These are phyloP conservation scores for Scatophagus argus DNA, from an alignment of 2,113 vertebrate species.

Conservation along the genomic window DNA sequence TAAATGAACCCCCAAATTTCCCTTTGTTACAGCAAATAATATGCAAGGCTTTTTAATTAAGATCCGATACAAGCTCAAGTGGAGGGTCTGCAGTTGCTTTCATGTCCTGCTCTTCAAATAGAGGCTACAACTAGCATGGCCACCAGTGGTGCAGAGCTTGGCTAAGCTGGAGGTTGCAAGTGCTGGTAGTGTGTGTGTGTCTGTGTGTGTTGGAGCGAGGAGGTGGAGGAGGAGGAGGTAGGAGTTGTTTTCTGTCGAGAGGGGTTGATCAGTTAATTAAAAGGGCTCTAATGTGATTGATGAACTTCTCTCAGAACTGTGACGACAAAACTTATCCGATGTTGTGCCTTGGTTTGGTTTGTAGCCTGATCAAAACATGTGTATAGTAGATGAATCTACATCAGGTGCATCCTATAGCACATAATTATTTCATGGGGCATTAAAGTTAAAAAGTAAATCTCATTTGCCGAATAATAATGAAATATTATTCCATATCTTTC, in stretches of 20 bases:
- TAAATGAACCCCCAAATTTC: constrained; percentile 98
- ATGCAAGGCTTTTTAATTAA: constrained; percentile 98
- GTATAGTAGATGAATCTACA: background rate
- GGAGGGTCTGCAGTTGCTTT: constrained; percentile 89
- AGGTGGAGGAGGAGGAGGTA: no score
- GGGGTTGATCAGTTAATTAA: constrained; percentile 71
- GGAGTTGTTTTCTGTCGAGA: constrained; percentile 46
- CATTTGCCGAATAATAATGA: background rate
- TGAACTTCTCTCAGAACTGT: constrained; percentile 53
- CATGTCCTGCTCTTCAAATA: constrained; percentile 91
- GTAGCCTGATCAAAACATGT: constrained; percentile 5
- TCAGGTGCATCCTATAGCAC: background rate
- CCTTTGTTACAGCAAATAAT: constrained; percentile 97
- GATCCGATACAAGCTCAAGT: constrained; percentile 91
- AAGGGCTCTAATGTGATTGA: constrained; percentile 65
- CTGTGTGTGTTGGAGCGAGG: no score
- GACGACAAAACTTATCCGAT: constrained; percentile 56
- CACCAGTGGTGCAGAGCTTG: constrained; percentile 62
- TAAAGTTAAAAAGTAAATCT: background rate
- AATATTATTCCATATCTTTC: no score
- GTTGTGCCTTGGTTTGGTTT: constrained; percentile 39
- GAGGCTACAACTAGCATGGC: constrained; percentile 57
- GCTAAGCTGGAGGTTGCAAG: constrained; percentile 58
- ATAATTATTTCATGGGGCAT: background rate
- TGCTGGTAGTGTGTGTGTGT: constrained; percentile 5